These are phyloP conservation scores for Pangasius sanitwongsei DNA, from an alignment of 2,797 vertebrate genomes.

Conservation along the genomic window DNA sequence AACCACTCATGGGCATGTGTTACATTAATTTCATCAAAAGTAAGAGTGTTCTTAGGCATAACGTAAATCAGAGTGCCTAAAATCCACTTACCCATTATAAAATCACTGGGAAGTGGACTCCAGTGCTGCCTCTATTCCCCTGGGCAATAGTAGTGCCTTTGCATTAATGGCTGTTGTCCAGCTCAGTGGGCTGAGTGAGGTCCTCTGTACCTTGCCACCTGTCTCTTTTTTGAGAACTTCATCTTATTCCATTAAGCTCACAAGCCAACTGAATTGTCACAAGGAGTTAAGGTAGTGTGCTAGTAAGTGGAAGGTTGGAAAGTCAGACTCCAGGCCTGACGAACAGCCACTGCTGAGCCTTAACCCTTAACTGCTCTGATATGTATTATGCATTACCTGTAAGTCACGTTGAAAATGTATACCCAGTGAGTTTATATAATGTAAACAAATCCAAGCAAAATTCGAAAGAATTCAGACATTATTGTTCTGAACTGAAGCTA, in stretches of 20 bases:
- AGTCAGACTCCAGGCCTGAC: not conserved
- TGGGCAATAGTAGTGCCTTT: not conserved
- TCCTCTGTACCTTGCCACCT: not conserved
- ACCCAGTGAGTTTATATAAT: not conserved
- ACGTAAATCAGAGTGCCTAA: not conserved
- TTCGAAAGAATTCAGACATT: not conserved
- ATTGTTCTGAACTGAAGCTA: not conserved
- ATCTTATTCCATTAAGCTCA: slow-evolving; percentile 16
- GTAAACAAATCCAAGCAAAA: not conserved
- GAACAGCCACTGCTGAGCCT: not conserved
- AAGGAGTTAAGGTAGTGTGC: slow-evolving; percentile 1
- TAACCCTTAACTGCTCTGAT: not conserved
- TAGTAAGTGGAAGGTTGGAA: not conserved
- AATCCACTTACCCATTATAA: not conserved
- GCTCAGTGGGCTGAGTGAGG: not conserved
- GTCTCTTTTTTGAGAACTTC: not conserved
- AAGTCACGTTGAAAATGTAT: not conserved
- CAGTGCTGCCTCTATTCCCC: not conserved
- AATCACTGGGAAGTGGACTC: not conserved
- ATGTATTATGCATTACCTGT: not conserved
- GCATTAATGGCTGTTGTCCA: not conserved
- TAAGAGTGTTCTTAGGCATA: not conserved
- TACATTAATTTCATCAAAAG: not conserved
- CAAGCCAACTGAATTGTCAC: not conserved
- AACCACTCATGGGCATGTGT: not conserved